Evolutionary conservation across 2,797 vertebrate genomes (phyloP), one percentile per base, ranked within the genome.

Genomic region (Hylomyscus alleni): DNA sequence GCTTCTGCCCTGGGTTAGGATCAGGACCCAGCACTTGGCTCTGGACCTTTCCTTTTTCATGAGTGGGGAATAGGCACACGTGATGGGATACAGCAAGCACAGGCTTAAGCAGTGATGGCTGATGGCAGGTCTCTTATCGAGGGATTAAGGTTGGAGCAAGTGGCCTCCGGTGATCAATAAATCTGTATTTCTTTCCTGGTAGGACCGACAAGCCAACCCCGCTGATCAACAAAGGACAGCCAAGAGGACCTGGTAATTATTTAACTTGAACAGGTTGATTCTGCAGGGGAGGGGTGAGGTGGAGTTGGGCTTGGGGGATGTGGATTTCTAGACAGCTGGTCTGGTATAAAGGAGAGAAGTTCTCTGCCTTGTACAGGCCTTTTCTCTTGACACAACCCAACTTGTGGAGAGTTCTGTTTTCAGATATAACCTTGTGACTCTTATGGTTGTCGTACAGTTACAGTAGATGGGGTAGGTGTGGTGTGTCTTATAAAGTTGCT

Each of bases 171-270:
- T 72, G 83, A 29, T 88, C 58, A 75, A 56, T 89, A 14, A 37
- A 47, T 82, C 54, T 93, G n/a, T 97, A 72, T 78, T 98, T 62
- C 95, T 95, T 40, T 91, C 92, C 98, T 95, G 52, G 58, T 97
- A 99, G 99, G 96, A 97, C 98, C 34, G 99, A 99, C 97, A 99
- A 99, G 98, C 98, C 98, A 44, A 99, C 99, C 98, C 95, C 96
- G 1, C 95, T 98, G 96, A 96, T 93, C 90, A 99, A 90, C 98
- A 99, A 99, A 98, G 98, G 99, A 83, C 98, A 99, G 65, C 98
- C 98, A 0, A 99, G 98, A 98, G 99, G 98, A 98, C 98, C 54
- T 92, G 99, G 99, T 98, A 97, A 98, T 56, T 47, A 58, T 37
- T 72, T 12, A 34, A 1, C 29, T 24, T 52, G 67, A n/a, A 13